Conservation (phyloP, 92 coral and sea anemone species). For the Bergia puertoricense region DNA sequence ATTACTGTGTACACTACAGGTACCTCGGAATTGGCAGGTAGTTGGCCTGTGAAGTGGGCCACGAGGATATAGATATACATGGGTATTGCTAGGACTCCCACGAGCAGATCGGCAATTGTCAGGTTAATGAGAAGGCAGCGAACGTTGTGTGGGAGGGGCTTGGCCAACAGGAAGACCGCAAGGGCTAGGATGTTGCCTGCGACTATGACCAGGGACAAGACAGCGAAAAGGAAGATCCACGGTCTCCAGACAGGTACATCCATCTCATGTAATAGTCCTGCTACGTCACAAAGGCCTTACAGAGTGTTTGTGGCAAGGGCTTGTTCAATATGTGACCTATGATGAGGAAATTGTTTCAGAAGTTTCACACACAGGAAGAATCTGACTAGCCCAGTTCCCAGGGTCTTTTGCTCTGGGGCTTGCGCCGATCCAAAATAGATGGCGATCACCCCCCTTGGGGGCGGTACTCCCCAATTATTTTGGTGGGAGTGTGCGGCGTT, state of each 20-base stretch:
- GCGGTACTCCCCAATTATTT: too few relatives aligned
- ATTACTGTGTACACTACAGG: conserved; percentile 29
- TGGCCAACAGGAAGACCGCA: conserved; percentile 22
- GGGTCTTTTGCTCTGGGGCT: too few relatives aligned
- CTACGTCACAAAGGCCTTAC: not conserved
- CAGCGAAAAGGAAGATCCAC: conserved; percentile 22
- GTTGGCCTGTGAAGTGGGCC: not conserved
- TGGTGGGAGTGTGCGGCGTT: too few relatives aligned
- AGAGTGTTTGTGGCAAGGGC: not conserved
- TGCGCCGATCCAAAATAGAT: too few relatives aligned
- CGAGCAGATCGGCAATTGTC: conserved; percentile 33
- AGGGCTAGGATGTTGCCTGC: conserved; percentile 32
- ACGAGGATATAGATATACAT: conserved; percentile 14
- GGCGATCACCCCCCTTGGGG: too few relatives aligned
- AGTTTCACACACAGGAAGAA: not conserved
- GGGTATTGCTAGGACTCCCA: conserved; percentile 21
- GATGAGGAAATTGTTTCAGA: not conserved
- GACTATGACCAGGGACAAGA: conserved; percentile 13
- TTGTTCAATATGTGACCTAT: conserved; percentile 1
- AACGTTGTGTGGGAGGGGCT: conserved; percentile 26
- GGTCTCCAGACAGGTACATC: conserved; percentile 42
- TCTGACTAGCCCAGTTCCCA: too few relatives aligned
- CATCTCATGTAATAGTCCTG: not conserved
- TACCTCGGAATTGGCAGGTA: not conserved
- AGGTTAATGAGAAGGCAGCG: conserved; percentile 37